Conservation (phyloP, 2,888 invertebrate genomes). For the Apamea sordens region DNA sequence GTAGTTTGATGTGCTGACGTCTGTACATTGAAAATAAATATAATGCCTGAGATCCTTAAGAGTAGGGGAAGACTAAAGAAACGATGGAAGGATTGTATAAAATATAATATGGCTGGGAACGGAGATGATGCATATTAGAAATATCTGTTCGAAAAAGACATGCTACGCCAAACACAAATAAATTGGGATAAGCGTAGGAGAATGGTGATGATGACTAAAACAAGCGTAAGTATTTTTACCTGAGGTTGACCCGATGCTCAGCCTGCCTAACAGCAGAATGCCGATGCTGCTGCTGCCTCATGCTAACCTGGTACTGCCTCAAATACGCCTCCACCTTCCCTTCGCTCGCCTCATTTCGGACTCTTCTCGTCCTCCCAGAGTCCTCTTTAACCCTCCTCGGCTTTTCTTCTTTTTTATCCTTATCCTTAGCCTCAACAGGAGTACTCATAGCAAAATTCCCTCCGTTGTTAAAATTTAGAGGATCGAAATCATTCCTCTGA, state of each 20-base stretch:
- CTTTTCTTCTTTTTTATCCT: conserved; percentile 79
- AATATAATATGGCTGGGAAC: neutral
- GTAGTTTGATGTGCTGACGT: no score
- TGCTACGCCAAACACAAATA: no score
- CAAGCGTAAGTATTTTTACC: conserved; percentile 71
- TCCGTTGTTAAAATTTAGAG: conserved; percentile 91
- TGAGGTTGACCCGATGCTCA: conserved; percentile 87
- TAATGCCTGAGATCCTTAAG: neutral
- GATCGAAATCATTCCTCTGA: conserved; percentile 90
- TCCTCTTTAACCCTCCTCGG: conserved; percentile 75
- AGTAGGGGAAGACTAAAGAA: neutral
- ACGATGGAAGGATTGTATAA: neutral
- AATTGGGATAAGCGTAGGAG: neutral
- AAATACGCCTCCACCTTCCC: conserved; percentile 88
- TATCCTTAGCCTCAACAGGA: conserved; percentile 72
- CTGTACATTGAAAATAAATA: neutral
- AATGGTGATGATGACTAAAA: neutral
- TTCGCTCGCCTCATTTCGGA: conserved; percentile 80
- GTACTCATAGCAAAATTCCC: conserved; percentile 83
- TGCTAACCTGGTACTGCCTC: conserved; percentile 88
- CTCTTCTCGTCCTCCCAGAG: conserved; percentile 73
- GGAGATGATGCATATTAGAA: neutral
- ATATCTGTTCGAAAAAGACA: neutral
- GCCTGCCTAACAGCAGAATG: conserved; percentile 88
- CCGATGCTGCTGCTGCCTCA: conserved; percentile 86